Base-by-base conservation (phyloP, 2,888 invertebrate genomes). In the Cryptops parisi region DNA sequence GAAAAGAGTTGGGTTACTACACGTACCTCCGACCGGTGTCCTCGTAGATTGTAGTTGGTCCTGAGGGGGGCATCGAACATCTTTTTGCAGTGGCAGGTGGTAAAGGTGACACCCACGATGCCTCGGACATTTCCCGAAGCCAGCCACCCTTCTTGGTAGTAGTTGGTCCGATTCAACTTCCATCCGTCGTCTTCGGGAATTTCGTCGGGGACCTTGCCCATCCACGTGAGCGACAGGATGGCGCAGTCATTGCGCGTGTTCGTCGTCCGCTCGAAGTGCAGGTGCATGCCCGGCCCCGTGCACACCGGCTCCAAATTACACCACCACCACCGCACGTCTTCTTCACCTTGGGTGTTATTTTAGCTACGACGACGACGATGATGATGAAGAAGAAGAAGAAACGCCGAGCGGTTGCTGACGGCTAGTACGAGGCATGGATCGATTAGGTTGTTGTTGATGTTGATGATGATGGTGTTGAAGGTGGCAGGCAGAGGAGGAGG, bases 91-190 rank as follows among this genome's bases (percentile, higher is more conserved):
- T 91, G 89, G 58, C 90, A 89, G 47, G 93, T 87, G 53, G 94
- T 94, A 72, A 91, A 94, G 54, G 94, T 96, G 51, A 93, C 91
- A 54, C 96, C 94, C 54, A 94, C 90, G 62, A 94, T 84, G 41
- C 94, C 91, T 62, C 89, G 79, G 56, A 87, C 82, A 70, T 94
- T 96, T 62, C 93, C 94, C 45, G 89, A 89, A 57, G 94, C 91
- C 66, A 96, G 74, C 96, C 96, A 96, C 47, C 94, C 96, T 71
- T 96, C 94, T 73, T 93, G 90, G 68, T 93, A 93, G 71, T 93
- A 94, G 74, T 90, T 89, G 65, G 84, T 85, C 63, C 90, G 79
- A 72, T 91, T 91, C 64, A 93, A 72, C 73, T 91, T 91, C 93
- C 93, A 93, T 62, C 89, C 90, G 70, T 89, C 88, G 87, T 90